A percentile compares a stretch with the other conserved stretches of the same genome.
These are phyloP conservation scores for Ectemnius cavifrons DNA, from an alignment of 2,888 invertebrate genomes.

Conservation along the genomic window DNA sequence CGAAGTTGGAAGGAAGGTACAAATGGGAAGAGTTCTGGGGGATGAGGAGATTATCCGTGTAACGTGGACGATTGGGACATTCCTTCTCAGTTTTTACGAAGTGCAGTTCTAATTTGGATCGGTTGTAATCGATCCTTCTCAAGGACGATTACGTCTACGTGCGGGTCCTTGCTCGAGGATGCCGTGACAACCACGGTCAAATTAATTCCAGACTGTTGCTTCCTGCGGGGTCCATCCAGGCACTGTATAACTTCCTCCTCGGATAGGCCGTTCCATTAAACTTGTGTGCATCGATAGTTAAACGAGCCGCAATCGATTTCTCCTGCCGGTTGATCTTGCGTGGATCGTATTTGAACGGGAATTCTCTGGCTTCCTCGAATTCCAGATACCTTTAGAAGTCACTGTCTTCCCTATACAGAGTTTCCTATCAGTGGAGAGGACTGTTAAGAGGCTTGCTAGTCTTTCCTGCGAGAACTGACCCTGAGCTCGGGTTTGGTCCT, in stretches of 20 bases:
- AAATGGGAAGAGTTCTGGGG: neutral
- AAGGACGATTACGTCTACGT: slow-evolving; percentile 16
- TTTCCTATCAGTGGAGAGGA: neutral
- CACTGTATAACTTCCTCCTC: slow-evolving; percentile 48
- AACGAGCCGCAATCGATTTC: slow-evolving; percentile 26
- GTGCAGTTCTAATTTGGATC: slow-evolving; percentile 33
- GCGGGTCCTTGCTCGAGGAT: slow-evolving; percentile 2
- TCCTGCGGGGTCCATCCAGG: slow-evolving; percentile 43
- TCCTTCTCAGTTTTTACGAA: slow-evolving; percentile 11
- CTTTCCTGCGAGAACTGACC: neutral
- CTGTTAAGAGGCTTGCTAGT: neutral
- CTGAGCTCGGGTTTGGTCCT: too few species aligned
- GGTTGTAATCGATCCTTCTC: slow-evolving; percentile 10
- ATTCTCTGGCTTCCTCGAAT: slow-evolving; percentile 7
- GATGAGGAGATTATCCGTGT: too few species aligned
- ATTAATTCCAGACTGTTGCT: slow-evolving; percentile 57
- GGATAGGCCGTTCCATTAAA: slow-evolving; percentile 52
- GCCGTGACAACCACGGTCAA: slow-evolving; percentile 12
- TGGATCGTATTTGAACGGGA: slow-evolving; percentile 18
- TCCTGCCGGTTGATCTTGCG: slow-evolving; percentile 1
- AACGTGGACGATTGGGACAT: too few species aligned
- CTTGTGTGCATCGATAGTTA: slow-evolving; percentile 46
- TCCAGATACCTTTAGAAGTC: neutral
- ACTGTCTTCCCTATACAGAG: neutral
- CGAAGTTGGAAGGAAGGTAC: neutral